Evolutionary conservation across 2,888 invertebrate genomes (phyloP), one percentile per base, ranked within the genome.

Genomic region (Cephus nigrinus): DNA sequence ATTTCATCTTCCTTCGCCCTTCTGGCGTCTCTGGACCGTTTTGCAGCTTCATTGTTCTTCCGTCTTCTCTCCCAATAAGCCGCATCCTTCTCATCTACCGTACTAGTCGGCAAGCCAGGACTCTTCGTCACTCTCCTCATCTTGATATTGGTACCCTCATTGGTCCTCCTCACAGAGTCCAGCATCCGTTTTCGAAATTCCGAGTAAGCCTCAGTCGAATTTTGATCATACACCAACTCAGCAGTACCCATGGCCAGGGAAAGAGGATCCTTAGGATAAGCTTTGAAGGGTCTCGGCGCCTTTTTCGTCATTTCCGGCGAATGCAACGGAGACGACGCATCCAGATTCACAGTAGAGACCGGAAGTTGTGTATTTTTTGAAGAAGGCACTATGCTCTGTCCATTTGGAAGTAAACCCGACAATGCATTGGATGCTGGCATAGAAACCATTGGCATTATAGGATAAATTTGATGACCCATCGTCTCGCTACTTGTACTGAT

Each of bases 1-100:
- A 98, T 95, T 85, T 98, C 97, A 84, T 98, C 97, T 90, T 99
- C 98, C 86, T 98, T 97, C 72, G 96, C 95, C 84, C 98, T 93
- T 79, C 99, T 93, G 0, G 97, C 95, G 87, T 99, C 98, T 4
- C 99, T 93, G 0, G 98, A 98, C 84, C 98, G 94, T 91, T 99
- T 99, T 0, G 99, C 99, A 0, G 99, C 98, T 82, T 96, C 97
- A 90, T 99, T 99, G 91, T 99, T 99, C 89, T 97, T 97, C 82
- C 96, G 94, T 12, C 98, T 92, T 78, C 98, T 94, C 86, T 97
- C 98, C 93, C 96, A 96, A 89, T 99, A 99, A 0, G 96, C 95
- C 4, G 96, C 96, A 89, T 98, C 97, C 86, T 96, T 93, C 77
- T 90, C 90, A 15, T 89, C 84, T 33, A 86, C 82, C 31, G 88